Conservation (phyloP, 2,113 vertebrate species). For the Takifugu bimaculatus region DNA sequence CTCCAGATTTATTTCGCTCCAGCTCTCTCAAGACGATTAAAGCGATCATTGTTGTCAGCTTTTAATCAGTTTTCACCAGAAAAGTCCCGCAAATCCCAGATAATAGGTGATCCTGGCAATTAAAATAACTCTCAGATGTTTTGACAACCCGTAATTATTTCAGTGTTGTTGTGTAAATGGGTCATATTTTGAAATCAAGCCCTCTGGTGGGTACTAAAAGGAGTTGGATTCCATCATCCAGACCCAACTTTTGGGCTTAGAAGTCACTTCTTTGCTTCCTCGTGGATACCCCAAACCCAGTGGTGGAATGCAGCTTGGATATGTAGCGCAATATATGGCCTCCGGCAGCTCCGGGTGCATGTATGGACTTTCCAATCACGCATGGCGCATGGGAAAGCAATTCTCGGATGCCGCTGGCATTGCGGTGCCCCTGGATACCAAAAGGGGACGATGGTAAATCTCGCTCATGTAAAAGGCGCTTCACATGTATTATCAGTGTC, state of each 20-base stretch:
- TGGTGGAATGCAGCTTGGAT: slow-evolving; percentile 20
- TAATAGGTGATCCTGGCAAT: no score
- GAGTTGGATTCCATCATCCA: no score
- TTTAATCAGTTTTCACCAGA: background rate
- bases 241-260: background rate
- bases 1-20: no score
- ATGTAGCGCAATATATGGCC: slow-evolving; percentile 20
- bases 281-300: slow-evolving; percentile 36
- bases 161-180: no score
- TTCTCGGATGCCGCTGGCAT: slow-evolving; percentile 10
- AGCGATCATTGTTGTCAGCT: background rate
- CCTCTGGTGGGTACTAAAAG: no score
- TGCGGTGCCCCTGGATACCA: slow-evolving; percentile 42
- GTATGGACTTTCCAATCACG: slow-evolving; percentile 5
- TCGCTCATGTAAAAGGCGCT: slow-evolving; percentile 4
- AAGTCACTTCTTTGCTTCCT: slow-evolving; percentile 15
- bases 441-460: slow-evolving; percentile 32
- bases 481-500: slow-evolving; percentile 1
- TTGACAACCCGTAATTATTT: no score
- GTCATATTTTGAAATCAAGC: no score
- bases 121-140: no score
- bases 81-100: no score
- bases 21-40: no score
- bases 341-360: slow-evolving; percentile 8
- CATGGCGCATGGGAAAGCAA: slow-evolving; percentile 12